Percentiles rank a stretch among this genome's conserved stretches.
Conservation (phyloP, 2,888 invertebrate genomes). For the Lacanobia oleracea region DNA sequence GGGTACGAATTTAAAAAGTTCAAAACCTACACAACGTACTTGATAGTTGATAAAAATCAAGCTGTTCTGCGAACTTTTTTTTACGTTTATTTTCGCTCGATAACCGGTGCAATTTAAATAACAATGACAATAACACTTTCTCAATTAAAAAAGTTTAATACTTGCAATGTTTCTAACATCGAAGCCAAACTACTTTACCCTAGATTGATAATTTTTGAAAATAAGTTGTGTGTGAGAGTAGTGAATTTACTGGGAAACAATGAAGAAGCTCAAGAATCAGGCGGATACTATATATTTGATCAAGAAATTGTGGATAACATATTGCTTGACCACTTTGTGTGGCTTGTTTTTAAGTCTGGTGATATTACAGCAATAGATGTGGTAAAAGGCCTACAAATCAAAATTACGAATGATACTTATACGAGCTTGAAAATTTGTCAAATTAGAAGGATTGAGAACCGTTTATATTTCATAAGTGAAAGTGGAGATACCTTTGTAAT, state of each 20-base stretch:
- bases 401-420: conserved; percentile 73
- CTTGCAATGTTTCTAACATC: conserved; percentile 57
- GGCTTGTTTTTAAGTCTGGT: conserved; percentile 79
- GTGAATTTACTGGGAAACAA: conserved; percentile 70
- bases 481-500: conserved; percentile 78
- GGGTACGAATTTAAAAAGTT: conserved; percentile 22
- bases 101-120: conserved; percentile 5
- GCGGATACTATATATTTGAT: conserved; percentile 65
- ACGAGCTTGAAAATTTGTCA: conserved; percentile 73
- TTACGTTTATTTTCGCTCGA: not conserved
- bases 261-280: conserved; percentile 58
- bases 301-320: conserved; percentile 74
- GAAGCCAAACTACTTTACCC: conserved; percentile 78
- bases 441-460: conserved; percentile 66
- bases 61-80: not conserved
- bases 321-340: conserved; percentile 76
- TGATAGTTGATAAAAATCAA: not conserved
- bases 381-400: conserved; percentile 67
- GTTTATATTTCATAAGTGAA: conserved; percentile 79
- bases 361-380: conserved; percentile 77
- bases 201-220: conserved; percentile 77
- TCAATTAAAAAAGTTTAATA: conserved; percentile 58
- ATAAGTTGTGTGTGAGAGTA: conserved; percentile 66
- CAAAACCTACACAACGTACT: conserved; percentile 27
- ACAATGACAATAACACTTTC: conserved; percentile 60